Evolutionary conservation across 2,888 invertebrate species (phyloP).

Genomic region (Hydriomena furcata): DNA sequence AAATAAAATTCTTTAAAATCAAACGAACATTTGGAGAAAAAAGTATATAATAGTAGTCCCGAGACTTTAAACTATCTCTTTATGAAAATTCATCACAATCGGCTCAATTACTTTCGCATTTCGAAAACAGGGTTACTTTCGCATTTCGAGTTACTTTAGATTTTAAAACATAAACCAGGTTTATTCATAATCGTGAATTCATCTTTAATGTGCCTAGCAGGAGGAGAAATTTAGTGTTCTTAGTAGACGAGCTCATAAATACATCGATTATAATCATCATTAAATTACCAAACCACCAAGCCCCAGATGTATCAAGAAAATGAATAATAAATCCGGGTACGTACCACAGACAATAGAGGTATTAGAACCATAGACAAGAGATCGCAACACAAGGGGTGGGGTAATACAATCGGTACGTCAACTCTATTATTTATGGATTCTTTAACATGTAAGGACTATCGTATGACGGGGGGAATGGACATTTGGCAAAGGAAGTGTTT

Average conservation of each 20-base stretch:
- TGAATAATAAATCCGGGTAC: conserved; percentile 77
- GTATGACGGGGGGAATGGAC: conserved; percentile 61
- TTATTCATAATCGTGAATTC: no score
- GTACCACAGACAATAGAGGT: conserved; percentile 74
- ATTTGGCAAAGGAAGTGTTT: conserved; percentile 80
- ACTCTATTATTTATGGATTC: conserved; percentile 84
- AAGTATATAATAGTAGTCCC: no score
- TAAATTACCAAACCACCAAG: conserved; percentile 62
- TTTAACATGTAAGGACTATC: conserved; percentile 80
- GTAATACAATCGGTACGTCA: conserved; percentile 80
- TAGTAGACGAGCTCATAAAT: not conserved
- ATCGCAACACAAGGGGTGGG: conserved; percentile 55
- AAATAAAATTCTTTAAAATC: no score
- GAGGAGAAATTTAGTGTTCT: not conserved
- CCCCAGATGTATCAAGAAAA: conserved; percentile 75
- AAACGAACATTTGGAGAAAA: no score
- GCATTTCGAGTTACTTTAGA: no score
- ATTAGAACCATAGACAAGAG: conserved; percentile 77
- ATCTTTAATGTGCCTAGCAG: no score
- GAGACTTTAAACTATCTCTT: no score
- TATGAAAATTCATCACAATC: no score
- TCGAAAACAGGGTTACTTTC: no score
- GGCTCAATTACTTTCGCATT: no score
- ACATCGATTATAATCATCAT: conserved; percentile 42
- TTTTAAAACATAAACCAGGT: no score